phyloP scores from a whole-genome alignment of 2,888 invertebrate genomes.

The Conistra vaccinii region DNA sequence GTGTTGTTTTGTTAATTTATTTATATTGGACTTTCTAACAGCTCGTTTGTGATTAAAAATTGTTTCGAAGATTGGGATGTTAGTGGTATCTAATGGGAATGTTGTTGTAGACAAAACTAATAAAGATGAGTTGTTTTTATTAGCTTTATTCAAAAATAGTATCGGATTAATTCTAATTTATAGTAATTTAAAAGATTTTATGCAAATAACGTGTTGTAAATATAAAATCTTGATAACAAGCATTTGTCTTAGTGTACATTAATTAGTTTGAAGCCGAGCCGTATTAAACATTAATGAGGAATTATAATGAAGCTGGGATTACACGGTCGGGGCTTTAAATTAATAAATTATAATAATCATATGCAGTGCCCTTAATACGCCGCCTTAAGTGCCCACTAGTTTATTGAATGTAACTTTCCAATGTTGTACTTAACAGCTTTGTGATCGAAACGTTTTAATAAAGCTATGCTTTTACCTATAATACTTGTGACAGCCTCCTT shows the following conservation, averaged over 20 bases:
- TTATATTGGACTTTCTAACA: constrained; percentile 68
- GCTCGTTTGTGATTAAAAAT: constrained; percentile 58
- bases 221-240: constrained; percentile 78
- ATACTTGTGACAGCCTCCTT: constrained; percentile 3
- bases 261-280: constrained; percentile 80
- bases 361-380: constrained; percentile 68
- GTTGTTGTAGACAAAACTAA: constrained; percentile 18
- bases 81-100: constrained; percentile 30
- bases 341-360: constrained; percentile 74
- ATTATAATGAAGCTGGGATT: constrained; percentile 81
- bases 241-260: constrained; percentile 82
- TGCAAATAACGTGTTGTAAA: constrained; percentile 75
- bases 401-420: constrained; percentile 62
- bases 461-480: constrained; percentile 21
- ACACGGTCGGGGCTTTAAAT: constrained; percentile 73
- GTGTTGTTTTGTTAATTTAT: constrained; percentile 79
- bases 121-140: constrained; percentile 33
- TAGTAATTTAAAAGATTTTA: constrained; percentile 65
- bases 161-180: constrained; percentile 51
- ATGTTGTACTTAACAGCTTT: constrained; percentile 52
- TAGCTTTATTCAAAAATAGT: constrained; percentile 22
- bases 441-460: constrained; percentile 43
- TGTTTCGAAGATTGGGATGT: constrained; percentile 46
- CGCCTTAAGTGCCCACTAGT: constrained; percentile 49
- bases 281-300: constrained; percentile 81